Percentiles rank a stretch among this genome's conserved stretches.
phyloP scores from a whole-genome alignment of 2,113 vertebrate species.

The Chionomys nivalis region DNA sequence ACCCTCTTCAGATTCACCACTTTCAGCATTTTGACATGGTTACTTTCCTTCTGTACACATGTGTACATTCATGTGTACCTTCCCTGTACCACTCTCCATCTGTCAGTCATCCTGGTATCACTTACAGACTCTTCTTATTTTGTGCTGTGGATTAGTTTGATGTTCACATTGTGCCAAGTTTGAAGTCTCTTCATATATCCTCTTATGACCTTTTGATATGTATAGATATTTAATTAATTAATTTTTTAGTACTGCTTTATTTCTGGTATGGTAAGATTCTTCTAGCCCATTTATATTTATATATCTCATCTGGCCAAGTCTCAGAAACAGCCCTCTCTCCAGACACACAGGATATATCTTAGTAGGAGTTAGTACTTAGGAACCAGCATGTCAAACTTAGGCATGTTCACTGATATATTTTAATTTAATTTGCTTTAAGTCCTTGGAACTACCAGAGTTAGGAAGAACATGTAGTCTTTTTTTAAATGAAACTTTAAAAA shows the following conservation, averaged over 20 bases:
- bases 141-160: not conserved
- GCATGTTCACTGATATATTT: not conserved
- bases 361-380: not conserved
- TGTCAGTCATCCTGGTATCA: not conserved
- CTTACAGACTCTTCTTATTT: not conserved
- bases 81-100: not conserved
- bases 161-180: not conserved
- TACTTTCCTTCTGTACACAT: not conserved
- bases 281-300: not conserved
- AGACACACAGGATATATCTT: not conserved
- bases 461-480: not conserved
- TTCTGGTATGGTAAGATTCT: not conserved
- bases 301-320: no score
- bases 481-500: not conserved
- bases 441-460: not conserved
- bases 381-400: not conserved
- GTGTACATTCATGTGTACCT: not conserved
- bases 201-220: not conserved
- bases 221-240: not conserved
- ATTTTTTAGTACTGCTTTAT: not conserved
- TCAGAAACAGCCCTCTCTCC: not conserved
- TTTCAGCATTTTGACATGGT: not conserved
- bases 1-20: not conserved
- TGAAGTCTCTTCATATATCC: not conserved
- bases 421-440: not conserved